Evolutionary conservation across 2,113 vertebrate genomes (phyloP).

Genomic region (Oncorhynchus masou): DNA sequence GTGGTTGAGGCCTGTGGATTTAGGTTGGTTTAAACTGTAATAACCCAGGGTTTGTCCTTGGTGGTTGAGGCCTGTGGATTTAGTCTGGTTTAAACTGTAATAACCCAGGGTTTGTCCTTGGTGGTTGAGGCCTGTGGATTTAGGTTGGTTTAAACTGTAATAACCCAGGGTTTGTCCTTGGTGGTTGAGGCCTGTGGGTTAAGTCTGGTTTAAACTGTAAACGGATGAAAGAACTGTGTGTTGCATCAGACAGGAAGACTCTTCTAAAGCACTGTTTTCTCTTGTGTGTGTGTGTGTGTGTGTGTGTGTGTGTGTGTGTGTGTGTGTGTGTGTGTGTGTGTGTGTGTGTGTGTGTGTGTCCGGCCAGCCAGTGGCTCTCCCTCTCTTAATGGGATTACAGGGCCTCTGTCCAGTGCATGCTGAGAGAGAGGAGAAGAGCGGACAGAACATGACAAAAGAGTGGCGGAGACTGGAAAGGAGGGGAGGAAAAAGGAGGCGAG

Average conservation of each 20-base stretch:
- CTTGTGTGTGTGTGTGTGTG: too few relatives aligned
- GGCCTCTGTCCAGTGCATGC: neutral
- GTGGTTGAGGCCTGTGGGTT: slow-evolving; percentile 36
- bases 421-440: neutral
- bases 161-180: neutral
- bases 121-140: slow-evolving; percentile 30
- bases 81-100: neutral
- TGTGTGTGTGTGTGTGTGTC: too few relatives aligned
- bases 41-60: neutral
- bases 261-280: neutral
- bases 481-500: too few relatives aligned
- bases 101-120: neutral
- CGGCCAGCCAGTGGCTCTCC: neutral
- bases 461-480: too few relatives aligned
- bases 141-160: neutral
- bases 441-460: too few relatives aligned
- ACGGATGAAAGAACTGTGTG: slow-evolving; percentile 65
- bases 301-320: too few relatives aligned
- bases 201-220: slow-evolving; percentile 60
- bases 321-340: too few relatives aligned
- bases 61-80: slow-evolving; percentile 30
- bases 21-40: neutral
- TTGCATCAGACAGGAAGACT: slow-evolving; percentile 48
- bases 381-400: slow-evolving; percentile 42
- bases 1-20: slow-evolving; percentile 29